Base-by-base conservation (phyloP, 1,140 invertebrate genomes). In the Trinorchestia longiramus region DNA sequence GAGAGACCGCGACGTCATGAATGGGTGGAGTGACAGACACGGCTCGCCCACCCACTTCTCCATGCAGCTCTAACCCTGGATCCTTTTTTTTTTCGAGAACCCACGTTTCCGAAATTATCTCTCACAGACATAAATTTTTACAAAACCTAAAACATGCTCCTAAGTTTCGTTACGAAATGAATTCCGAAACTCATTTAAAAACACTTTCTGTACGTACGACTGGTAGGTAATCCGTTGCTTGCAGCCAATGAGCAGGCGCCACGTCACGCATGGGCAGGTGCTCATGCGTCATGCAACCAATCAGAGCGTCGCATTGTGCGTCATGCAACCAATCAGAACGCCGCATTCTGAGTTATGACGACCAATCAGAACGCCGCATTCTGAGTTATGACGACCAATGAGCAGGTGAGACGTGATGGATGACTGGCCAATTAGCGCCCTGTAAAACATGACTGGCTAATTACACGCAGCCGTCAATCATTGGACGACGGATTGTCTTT, bases 361-460 rank as follows among this genome's bases (percentile, higher is more conserved):
- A 42, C 90, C 90, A 92, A 92, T 92, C n/a, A n/a, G n/a, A n/a
- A n/a, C 41, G 41, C 23, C 90, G 23, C 90, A 94, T 94, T 94
- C 47, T 94, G 92, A 94, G 47, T 94, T 94, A 94, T 94, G 43
- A 47, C 92, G 43, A 44, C 92, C 92, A 94, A 94, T 94, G 44
- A 44, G 6, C 92, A 94, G 92, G 92, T 94, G 92, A 94, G 92
- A 94, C 92, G 43, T 94, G 92, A 94, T 94, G 92, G 92, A 94
- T 94, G 92, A 45, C 44, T 94, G 92, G 3, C 92, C 92, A 94
- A 94, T 94, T 94, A 94, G 92, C 92, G 92, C 44, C 92, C 43
- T 94, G 92, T 94, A 94, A 94, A 94, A 94, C 92, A 94, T 94
- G 92, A 45, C 92, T 45, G 43, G 92, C 47, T 94, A 94, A 94